These are phyloP conservation scores for Ariopsis seemanni DNA, from an alignment of 2,113 vertebrate species.

Conservation along the genomic window DNA sequence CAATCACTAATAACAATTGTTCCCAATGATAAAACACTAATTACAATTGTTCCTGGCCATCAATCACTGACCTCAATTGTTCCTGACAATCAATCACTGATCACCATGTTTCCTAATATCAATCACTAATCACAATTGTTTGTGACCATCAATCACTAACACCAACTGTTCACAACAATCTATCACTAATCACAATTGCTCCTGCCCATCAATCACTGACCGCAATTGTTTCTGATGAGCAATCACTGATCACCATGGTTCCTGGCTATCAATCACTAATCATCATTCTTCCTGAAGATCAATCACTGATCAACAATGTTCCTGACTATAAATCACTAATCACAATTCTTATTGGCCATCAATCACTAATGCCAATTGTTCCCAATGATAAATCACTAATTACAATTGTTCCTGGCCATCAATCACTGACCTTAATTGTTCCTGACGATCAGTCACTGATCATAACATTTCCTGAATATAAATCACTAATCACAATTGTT, in stretches of 20 bases:
- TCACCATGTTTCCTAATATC: not conserved
- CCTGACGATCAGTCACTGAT: not conserved
- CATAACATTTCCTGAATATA: fast-evolving
- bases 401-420: fast-evolving
- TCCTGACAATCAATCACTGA: not conserved
- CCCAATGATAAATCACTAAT: not conserved
- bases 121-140: not conserved
- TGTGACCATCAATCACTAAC: not conserved
- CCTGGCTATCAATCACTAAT: not conserved
- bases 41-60: not conserved
- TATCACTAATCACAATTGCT: not conserved
- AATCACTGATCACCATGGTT: not conserved
- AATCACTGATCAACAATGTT: not conserved
- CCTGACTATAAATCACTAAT: not conserved
- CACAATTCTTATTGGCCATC: not conserved
- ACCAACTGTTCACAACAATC: fast-evolving
- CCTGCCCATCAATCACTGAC: not conserved
- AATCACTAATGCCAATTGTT: not conserved
- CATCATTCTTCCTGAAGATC: fast-evolving
- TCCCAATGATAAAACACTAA: not conserved
- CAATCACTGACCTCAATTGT: not conserved
- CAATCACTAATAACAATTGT: not conserved
- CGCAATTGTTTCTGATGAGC: not conserved
- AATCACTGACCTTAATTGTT: not conserved
- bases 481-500: not conserved